phyloP scores from a whole-genome alignment of 2,888 invertebrate genomes.

The Eumacrocentrus americanus region DNA sequence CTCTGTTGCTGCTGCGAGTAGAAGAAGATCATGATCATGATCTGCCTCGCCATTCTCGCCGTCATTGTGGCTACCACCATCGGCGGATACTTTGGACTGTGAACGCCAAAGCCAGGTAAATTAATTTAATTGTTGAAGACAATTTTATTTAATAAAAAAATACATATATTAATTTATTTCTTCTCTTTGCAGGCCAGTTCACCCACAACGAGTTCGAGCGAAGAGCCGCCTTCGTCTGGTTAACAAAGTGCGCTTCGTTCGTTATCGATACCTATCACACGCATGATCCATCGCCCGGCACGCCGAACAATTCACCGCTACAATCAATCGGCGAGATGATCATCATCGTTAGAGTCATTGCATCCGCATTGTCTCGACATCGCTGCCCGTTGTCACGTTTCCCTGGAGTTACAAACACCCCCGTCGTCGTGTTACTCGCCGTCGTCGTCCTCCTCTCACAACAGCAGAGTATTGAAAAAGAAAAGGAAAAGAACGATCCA shows the following conservation, averaged over 20 bases:
- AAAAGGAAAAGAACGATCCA: neutral
- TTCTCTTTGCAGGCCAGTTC: constrained; percentile 40
- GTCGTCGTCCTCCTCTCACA: neutral
- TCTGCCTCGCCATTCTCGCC: constrained; percentile 83
- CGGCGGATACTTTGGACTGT: constrained; percentile 70
- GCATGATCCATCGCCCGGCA: constrained; percentile 28
- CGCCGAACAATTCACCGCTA: constrained; percentile 27
- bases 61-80: constrained; percentile 73
- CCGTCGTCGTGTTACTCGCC: neutral
- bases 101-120: constrained; percentile 53
- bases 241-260: constrained; percentile 39
- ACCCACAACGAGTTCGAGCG: constrained; percentile 43
- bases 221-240: constrained; percentile 32
- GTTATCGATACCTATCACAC: constrained; percentile 37
- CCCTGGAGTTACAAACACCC: neutral
- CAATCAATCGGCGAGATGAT: constrained; percentile 25
- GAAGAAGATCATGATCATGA: constrained; percentile 94
- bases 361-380: constrained; percentile 11
- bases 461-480: neutral
- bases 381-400: constrained; percentile 9
- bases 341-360: constrained; percentile 21
- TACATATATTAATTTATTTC: neutral
- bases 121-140: neutral
- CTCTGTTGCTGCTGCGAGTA: constrained; percentile 65
- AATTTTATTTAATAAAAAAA: neutral